Evolutionary conservation across 2,113 vertebrate species (phyloP), one percentile per base, ranked within the genome.

Genomic region (Myodes glareolus): DNA sequence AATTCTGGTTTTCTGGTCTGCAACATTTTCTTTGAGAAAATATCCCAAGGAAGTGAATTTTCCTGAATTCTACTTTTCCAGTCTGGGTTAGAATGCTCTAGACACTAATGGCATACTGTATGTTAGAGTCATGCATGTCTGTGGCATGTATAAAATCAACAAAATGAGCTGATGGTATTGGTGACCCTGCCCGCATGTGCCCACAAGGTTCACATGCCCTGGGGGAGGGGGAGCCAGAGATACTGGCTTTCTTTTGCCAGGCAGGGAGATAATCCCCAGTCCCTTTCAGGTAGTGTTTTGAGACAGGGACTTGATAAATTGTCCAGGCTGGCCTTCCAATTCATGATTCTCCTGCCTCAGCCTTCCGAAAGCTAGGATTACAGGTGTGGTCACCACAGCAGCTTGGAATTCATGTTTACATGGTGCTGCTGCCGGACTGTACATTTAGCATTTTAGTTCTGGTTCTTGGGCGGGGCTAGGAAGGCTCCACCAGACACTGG

Each of bases 11-110:
- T 92, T 86, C 77, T 27, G 90, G 61, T 75, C 96, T 90, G 52
- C 36, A 76, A 88, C 47, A 81, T 87, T 92, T 94, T 85, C 36
- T 65, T 55, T 70, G 52, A 92, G 88, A 96, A 88, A 81, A 85
- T 17, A 16, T 80, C n/a, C 36, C n/a, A 47, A 52, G 10, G n/a
- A 68, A 61, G 52, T 23, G 25, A 31, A 13, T 80, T 63, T 95
- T 85, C 29, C 63, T 42, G 39, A 73, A 85, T 93, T 88, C 45
- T 90, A 39, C 12, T 77, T 89, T 88, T 81, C 68, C 5, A 27
- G 55, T 87, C 68, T 68, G 4, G 31, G 63, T 78, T 58, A 77
- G 31, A 55, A 29, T 92, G 70, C 63, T 87, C 52, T 36, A 29
- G 88, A 94, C 42, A 58, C 25, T 63, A 70, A 58, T 12, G 61